Evolutionary conservation across 2,797 vertebrate species (phyloP), one percentile per base, ranked within the genome.

Genomic region (Argentina silus): DNA sequence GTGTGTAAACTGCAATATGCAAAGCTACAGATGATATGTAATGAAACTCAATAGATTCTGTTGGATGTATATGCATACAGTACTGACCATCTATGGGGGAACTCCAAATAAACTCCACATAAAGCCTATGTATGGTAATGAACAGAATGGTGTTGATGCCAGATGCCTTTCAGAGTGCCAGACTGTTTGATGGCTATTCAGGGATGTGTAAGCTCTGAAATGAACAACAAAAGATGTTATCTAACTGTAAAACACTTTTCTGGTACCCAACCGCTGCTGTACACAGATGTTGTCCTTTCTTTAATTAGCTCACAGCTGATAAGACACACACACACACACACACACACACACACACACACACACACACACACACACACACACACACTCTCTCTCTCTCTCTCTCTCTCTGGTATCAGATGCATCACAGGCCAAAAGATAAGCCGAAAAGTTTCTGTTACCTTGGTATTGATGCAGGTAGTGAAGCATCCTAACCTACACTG

Each of bases 171-270:
- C 9, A 27, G 57, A 60, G 11, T 36, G 11, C 12, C 21, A 2
- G 57, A 5, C 21, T 59, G 57, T 3, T 59, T 3, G 21, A 23
- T 23, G 9, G 57, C 57, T 6, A 36, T 36, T 36, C 27, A 36
- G 27, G 57, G 2, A 27, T 3, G 42, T n/a, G 7, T 15, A 14
- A 14, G n/a, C 21, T 21, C 44, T 11, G 23, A 36, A 69, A 79
- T 67, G 60, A 76, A 67, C 71, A 81, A 77, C 83, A 81, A 81
- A 50, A 83, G 55, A 84, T 70, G 71, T 17, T 73, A 83, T 84
- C 77, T 68, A 59, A 60, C 60, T 73, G 59, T 69, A 81, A 75
- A 77, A 14, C 65, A 67, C 83, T 80, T 65, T 6, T 57, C 53
- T 36, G 61, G 2, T 17, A 6, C 14, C 8, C 23, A 55, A 69